Conservation (phyloP, 2,888 invertebrate species). For the Cheilosia grossa region DNA sequence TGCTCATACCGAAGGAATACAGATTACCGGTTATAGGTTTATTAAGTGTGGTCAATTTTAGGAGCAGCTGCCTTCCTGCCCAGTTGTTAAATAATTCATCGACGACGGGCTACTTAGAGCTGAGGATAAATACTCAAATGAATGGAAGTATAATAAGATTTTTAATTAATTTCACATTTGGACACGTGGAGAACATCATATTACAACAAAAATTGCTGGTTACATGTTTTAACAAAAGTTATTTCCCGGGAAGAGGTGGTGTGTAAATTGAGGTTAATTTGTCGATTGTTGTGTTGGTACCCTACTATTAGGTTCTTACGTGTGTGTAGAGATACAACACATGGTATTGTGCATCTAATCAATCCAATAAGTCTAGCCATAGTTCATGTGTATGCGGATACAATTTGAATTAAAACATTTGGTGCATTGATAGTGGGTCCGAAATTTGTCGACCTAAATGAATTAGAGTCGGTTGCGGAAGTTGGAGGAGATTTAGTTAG, state of each 20-base stretch:
- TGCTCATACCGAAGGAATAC: slow-evolving; percentile 18
- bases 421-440: too few relatives aligned
- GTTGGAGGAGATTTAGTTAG: too few relatives aligned
- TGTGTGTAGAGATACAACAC: too few relatives aligned
- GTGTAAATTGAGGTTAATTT: neutral
- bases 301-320: slow-evolving; percentile 7
- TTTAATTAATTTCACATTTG: slow-evolving; percentile 4
- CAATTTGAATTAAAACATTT: too few relatives aligned
- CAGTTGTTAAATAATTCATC: slow-evolving; percentile 54
- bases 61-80: slow-evolving; percentile 22
- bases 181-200: neutral
- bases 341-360: too few relatives aligned
- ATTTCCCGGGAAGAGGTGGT: neutral
- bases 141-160: slow-evolving; percentile 20
- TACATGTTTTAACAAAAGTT: neutral
- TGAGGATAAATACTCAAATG: slow-evolving; percentile 57
- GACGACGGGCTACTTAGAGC: slow-evolving; percentile 16
- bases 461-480: too few relatives aligned
- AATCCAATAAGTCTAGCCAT: too few relatives aligned
- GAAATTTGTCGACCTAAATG: too few relatives aligned
- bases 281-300: neutral
- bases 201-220: slow-evolving; percentile 3
- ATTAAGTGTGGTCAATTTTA: slow-evolving; percentile 14
- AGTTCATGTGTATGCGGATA: too few relatives aligned
- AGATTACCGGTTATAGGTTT: slow-evolving; percentile 3